These are phyloP conservation scores for Leucozona laternaria DNA, from an alignment of 2,888 invertebrate genomes.

Conservation along the genomic window DNA sequence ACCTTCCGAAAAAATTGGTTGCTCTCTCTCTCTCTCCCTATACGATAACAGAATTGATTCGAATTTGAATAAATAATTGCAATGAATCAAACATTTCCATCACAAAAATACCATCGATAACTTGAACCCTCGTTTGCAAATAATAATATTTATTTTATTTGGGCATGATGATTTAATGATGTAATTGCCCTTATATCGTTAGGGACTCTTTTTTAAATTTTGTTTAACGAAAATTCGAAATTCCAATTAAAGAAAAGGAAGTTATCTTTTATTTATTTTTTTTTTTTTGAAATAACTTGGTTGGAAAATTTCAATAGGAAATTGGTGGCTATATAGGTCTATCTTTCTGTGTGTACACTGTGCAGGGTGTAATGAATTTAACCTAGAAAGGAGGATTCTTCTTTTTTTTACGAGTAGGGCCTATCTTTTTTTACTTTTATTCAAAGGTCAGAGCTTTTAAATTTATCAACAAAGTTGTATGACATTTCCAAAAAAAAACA, in stretches of 20 bases:
- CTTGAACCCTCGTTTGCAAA: background rate
- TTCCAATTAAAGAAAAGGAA: constrained; percentile 1
- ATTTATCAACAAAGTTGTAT: too few relatives aligned
- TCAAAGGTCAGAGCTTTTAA: too few relatives aligned
- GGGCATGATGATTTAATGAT: background rate
- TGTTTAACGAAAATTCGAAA: background rate
- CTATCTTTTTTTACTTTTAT: too few relatives aligned
- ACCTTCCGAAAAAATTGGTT: background rate
- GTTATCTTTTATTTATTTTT: too few relatives aligned
- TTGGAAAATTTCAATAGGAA: background rate
- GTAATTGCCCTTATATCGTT: background rate
- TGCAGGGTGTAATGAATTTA: background rate
- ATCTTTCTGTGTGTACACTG: background rate
- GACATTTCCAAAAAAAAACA: too few relatives aligned
- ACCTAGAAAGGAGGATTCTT: background rate
- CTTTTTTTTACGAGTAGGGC: too few relatives aligned
- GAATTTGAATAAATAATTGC: constrained; percentile 29
- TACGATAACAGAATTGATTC: background rate
- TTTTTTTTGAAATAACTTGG: background rate
- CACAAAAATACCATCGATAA: background rate
- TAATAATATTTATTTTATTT: constrained; percentile 2
- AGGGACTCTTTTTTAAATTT: background rate
- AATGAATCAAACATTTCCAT: constrained; percentile 1
- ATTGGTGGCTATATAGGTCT: background rate
- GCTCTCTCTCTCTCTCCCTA: too few relatives aligned